Evolutionary conservation across 1,140 invertebrate genomes (phyloP).

Genomic region (Neodiprion fabricii): DNA sequence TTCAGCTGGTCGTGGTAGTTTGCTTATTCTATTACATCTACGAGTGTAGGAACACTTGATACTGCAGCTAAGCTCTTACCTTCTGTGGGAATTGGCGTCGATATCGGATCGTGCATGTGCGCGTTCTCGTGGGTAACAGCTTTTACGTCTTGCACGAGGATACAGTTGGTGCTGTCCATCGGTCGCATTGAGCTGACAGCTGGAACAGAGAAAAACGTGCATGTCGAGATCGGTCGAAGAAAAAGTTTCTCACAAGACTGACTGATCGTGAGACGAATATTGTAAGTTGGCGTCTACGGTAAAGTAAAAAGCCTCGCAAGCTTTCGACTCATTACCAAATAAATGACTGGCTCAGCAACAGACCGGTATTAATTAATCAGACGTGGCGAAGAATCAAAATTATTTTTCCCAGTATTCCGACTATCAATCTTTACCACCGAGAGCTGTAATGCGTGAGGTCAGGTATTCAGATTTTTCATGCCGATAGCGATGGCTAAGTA

Average conservation of each 20-base stretch:
- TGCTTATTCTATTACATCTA: no score
- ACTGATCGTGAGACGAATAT: background rate
- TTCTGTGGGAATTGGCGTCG: conserved; percentile 77
- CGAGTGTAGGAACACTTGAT: no score
- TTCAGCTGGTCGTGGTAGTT: no score
- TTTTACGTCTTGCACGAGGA: conserved; percentile 88
- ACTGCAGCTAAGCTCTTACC: conserved; percentile 52
- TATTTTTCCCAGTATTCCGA: no score
- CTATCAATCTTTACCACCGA: no score
- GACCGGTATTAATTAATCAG: no score
- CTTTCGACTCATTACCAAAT: no score
- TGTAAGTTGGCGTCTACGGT: background rate
- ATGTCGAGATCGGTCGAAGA: background rate
- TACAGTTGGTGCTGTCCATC: conserved; percentile 85
- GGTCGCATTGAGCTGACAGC: conserved; percentile 86
- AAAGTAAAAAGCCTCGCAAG: background rate
- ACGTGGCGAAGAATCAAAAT: no score
- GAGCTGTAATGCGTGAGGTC: no score
- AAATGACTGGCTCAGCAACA: no score
- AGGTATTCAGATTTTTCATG: no score
- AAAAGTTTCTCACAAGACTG: background rate
- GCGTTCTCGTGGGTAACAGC: conserved; percentile 81
- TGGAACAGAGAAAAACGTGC: conserved; percentile 63
- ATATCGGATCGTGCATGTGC: conserved; percentile 74
- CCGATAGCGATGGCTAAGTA: no score